Base-by-base conservation (phyloP, 2,888 invertebrate genomes). In the Ceraclea dissimilis region DNA sequence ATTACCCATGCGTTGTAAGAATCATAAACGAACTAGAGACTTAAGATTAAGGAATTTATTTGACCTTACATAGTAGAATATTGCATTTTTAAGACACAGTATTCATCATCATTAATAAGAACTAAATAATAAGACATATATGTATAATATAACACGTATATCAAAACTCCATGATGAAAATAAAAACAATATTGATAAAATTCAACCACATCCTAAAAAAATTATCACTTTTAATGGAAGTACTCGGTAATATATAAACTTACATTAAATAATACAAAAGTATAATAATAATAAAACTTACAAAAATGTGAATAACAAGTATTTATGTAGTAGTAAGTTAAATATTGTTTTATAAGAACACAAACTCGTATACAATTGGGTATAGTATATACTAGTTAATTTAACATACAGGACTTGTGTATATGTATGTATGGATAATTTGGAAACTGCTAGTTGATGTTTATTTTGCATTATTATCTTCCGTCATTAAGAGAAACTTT, bases 151-250 rank as follows among this genome's bases (percentile, higher is more conserved):
- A 26, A 26, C 4, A 26, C 5, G 26, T 26, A 26, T 26, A 26
- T 26, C 26, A 26, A 26, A 26, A 6, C 26, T 26, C 26, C 26
- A 26, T 6, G 26, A 26, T 10, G n/a, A 26, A 26, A 26, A 26
- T 26, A 26, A 26, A 26, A 26, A 26, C 26, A 26, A 26, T n/a
- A n/a, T 26, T 26, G 39, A 16, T 39, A 39, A 39, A 39, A 39
- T 39, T n/a, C 13, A 39, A 39, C 13, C 13, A 39, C 39, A 39
- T 39, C 4, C 39, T 13, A 8, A 39, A 39, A 31, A 39, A 4
- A n/a, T 39, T 33, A 50, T 50, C 50, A 50, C 50, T 50, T 50
- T 33, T 31, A 31, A 50, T 33, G 31, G 34, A 31, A 33, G 50
- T 31, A 33, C 50, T 50, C 20, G 34, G 26, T 31, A 33, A 31